Evolutionary conservation across 2,888 invertebrate species (phyloP).

Genomic region (Microplitis manilae): DNA sequence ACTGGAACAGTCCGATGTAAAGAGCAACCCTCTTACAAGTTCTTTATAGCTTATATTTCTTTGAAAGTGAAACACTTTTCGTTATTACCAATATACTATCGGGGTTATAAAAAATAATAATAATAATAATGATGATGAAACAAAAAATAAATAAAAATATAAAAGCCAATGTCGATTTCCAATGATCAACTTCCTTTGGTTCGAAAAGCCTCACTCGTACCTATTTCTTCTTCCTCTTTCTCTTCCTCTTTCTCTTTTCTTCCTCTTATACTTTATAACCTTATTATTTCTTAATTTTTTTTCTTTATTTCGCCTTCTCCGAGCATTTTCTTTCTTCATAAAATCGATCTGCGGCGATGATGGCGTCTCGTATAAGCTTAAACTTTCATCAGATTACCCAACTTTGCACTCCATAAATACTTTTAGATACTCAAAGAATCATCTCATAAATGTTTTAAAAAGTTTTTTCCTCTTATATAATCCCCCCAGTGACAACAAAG

Average conservation of each 20-base stretch:
- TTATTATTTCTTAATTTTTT: slow-evolving; percentile 24
- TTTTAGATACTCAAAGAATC: slow-evolving; percentile 19
- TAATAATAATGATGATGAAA: neutral
- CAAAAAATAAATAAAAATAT: slow-evolving; percentile 9
- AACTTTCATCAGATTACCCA: slow-evolving; percentile 20
- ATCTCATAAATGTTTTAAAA: slow-evolving; percentile 3
- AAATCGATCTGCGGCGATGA: neutral
- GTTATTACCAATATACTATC: slow-evolving; percentile 62
- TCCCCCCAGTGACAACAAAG: neutral
- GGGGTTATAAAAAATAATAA: slow-evolving; percentile 41
- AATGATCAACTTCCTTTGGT: slow-evolving; percentile 37
- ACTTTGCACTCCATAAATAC: slow-evolving; percentile 19
- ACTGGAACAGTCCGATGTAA: slow-evolving; percentile 45
- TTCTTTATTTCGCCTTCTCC: neutral
- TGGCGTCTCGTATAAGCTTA: slow-evolving; percentile 13
- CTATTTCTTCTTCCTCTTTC: slow-evolving; percentile 10
- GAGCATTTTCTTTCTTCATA: neutral
- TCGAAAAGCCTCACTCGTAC: slow-evolving; percentile 19
- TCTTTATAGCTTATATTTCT: slow-evolving; percentile 59
- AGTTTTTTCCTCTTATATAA: neutral
- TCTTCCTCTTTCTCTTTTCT: neutral
- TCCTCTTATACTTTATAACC: neutral
- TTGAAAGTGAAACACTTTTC: slow-evolving; percentile 58
- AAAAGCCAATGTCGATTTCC: slow-evolving; percentile 24
- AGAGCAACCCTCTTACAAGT: slow-evolving; percentile 53